These are phyloP conservation scores for Azemiops feae DNA, from an alignment of 2,113 vertebrate genomes.

Conservation along the genomic window DNA sequence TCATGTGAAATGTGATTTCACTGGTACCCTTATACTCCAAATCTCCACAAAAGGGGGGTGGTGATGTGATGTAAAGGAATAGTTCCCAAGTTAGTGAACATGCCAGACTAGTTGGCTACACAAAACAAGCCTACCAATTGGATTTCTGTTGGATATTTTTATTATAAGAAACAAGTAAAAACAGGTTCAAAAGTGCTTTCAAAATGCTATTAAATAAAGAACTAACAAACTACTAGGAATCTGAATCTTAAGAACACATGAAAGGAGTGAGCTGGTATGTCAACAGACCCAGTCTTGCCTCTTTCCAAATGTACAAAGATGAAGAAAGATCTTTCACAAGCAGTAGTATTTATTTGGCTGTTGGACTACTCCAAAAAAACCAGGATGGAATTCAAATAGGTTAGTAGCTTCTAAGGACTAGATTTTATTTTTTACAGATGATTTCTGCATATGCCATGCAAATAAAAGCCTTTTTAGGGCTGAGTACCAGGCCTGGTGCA, in stretches of 20 bases:
- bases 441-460: background rate
- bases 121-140: background rate
- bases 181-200: background rate
- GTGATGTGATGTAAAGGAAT: background rate
- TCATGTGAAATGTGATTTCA: background rate
- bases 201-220: background rate
- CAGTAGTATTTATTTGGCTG: background rate
- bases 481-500: background rate
- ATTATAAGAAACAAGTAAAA: background rate
- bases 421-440: background rate
- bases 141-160: background rate
- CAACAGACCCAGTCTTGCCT: background rate
- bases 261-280: background rate
- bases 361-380: background rate
- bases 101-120: background rate
- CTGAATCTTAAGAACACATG: background rate
- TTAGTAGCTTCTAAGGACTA: background rate
- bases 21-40: background rate
- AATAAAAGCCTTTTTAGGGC: background rate
- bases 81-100: background rate
- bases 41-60: background rate
- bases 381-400: background rate
- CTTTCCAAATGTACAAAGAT: background rate
- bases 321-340: background rate
- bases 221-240: background rate